phyloP scores from a whole-genome alignment of 2,113 vertebrate genomes.

The Coptodon bakossiorum region DNA sequence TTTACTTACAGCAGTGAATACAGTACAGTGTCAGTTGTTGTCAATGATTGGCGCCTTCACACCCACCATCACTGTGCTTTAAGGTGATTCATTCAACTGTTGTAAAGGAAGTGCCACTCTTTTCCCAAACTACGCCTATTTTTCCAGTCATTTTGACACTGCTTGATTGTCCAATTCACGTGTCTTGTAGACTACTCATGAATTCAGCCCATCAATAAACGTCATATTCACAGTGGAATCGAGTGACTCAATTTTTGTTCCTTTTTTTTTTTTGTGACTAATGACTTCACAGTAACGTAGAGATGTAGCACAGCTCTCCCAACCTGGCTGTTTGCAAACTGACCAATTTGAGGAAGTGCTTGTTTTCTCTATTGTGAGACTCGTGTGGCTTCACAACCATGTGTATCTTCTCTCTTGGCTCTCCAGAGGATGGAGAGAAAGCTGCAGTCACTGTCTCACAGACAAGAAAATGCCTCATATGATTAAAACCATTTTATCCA shows the following conservation, averaged over 20 bases:
- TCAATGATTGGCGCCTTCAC: constrained; percentile 42
- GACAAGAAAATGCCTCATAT: constrained; percentile 34
- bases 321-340: not conserved
- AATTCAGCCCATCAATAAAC: constrained; percentile 21
- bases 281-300: not conserved
- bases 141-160: constrained; percentile 37
- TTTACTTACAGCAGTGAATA: constrained; percentile 2
- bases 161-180: constrained; percentile 37
- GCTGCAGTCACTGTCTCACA: not conserved
- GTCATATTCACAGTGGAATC: constrained; percentile 8
- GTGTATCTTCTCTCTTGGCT: not conserved
- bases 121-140: constrained; percentile 14
- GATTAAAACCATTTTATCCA: constrained; percentile 50
- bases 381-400: not conserved
- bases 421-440: not conserved
- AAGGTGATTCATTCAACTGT: constrained; percentile 12
- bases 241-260: not conserved
- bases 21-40: constrained; percentile 15
- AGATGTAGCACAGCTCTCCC: not conserved
- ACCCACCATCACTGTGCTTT: constrained; percentile 18
- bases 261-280: constrained; percentile 4
- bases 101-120: constrained; percentile 22
- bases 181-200: constrained; percentile 5
- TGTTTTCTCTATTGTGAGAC: not conserved
- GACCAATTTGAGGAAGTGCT: not conserved